Evolutionary conservation across 2,113 vertebrate genomes (phyloP), one percentile per base, ranked within the genome.

Genomic region (Chaetodon trifascialis): DNA sequence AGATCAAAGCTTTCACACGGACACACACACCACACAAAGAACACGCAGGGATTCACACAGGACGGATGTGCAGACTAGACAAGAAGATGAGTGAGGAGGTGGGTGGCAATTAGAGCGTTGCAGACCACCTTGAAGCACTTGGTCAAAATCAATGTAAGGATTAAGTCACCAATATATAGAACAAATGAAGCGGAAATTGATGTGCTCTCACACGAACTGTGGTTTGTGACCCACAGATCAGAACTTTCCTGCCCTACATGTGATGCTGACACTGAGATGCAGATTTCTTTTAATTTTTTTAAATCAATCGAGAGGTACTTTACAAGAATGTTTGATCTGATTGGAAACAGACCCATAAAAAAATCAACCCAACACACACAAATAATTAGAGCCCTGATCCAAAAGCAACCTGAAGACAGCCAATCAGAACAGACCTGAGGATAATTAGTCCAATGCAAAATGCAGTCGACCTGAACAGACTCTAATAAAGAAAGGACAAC

Each of bases 1-100:
- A 88, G 86, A 93, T 92, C 90, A 92, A 87, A 89, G 90, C 75
- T 34, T 54, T 15, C 40, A 34, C 16, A 47, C 62, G 69, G 54
- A 44, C 54, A 59, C 75, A 63, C 70, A 64, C 64, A 30, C 30
- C 38, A 70, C 68, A 52, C 30, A 30, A 30, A 30, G 59, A 73
- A 11, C 21, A 63, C 15, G 51, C 49, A 75, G 54, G 62, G 46
- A 76, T 84, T 76, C 60, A 80, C 74, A 79, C 66, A 52, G n/a
- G 63, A 49, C 36, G 30, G 66, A 49, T 78, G 76, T 88, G 73
- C 82, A 76, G 82, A 62, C 34, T 59, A 62, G 55, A 87, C 66
- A 73, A 79, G 74, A 86, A 74, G 44, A 83, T 7, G 62, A 77
- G 63, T 66, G 21, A 69, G 77, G 77, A 72, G 36, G 69, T 14